Conservation (phyloP, 1,140 invertebrate genomes). For the Musca vetustissima region DNA sequence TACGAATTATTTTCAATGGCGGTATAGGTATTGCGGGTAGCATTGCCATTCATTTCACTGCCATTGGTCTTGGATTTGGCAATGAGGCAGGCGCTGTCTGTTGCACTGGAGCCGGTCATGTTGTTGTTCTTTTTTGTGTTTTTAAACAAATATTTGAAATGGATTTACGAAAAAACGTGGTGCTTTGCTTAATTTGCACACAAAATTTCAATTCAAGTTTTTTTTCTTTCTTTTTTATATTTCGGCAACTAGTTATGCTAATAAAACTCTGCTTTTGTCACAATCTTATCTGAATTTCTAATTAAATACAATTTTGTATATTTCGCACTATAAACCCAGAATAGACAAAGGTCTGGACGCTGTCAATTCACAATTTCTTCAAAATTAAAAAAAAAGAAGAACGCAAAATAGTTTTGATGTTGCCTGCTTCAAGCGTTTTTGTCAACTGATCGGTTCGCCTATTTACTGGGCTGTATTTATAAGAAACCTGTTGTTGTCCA, state of each 20-base stretch:
- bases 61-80: conserved; percentile 18
- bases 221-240: too few relatives aligned
- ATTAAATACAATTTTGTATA: too few relatives aligned
- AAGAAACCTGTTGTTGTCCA: conserved; percentile 1
- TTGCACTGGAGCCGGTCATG: conserved; percentile 27
- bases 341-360: too few relatives aligned
- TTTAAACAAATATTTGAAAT: not conserved
- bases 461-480: conserved; percentile 3
- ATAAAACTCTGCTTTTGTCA: too few relatives aligned
- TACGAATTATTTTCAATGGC: conserved; percentile 28
- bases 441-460: conserved; percentile 10
- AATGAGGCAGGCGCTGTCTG: conserved; percentile 10
- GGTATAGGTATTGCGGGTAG: conserved; percentile 21
- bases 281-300: too few relatives aligned
- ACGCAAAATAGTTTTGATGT: not conserved
- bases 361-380: too few relatives aligned
- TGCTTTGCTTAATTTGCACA: too few relatives aligned
- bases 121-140: conserved; percentile 9
- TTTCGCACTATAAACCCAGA: too few relatives aligned
- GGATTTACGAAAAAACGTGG: too few relatives aligned
- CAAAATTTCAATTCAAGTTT: too few relatives aligned
- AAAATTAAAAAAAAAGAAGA: too few relatives aligned
- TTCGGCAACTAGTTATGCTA: too few relatives aligned
- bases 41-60: conserved; percentile 4
- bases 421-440: conserved; percentile 2